These are phyloP conservation scores for Taeniopygia guttata DNA, from an alignment of 2,797 vertebrate species.

Conservation along the genomic window DNA sequence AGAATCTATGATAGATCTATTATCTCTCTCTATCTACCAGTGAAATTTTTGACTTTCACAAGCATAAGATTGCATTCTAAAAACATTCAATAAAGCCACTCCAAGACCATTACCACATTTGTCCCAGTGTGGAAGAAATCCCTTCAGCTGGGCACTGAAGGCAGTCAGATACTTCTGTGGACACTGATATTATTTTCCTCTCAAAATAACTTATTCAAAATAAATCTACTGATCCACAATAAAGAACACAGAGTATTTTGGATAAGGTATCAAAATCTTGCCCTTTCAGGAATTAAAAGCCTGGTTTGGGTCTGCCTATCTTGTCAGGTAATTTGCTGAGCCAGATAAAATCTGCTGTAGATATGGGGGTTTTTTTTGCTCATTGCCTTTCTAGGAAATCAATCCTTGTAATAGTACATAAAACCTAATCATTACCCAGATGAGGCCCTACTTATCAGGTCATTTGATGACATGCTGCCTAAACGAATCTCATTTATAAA, in stretches of 20 bases:
- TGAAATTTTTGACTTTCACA: background rate
- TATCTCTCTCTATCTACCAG: too few relatives aligned
- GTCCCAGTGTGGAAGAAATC: accelerated
- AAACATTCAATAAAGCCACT: background rate
- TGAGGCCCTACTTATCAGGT: slow-evolving; percentile 52
- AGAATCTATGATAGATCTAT: too few relatives aligned
- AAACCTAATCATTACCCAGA: slow-evolving; percentile 52
- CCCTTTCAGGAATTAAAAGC: background rate
- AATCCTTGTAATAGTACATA: slow-evolving; percentile 58
- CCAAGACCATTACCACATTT: background rate
- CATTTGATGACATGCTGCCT: slow-evolving; percentile 60
- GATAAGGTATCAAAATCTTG: background rate
- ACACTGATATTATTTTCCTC: background rate
- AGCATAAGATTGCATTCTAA: background rate
- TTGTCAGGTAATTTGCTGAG: slow-evolving; percentile 49
- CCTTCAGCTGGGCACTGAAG: background rate
- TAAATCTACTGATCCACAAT: background rate
- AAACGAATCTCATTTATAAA: slow-evolving; percentile 55
- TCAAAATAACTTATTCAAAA: background rate
- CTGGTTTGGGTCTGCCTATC: background rate
- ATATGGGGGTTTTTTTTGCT: slow-evolving; percentile 41
- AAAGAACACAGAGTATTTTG: background rate
- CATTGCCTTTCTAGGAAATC: slow-evolving; percentile 57
- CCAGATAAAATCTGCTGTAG: slow-evolving; percentile 48
- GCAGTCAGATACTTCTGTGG: background rate